Base-by-base conservation (phyloP, 2,113 vertebrate species). In the Triplophysa dalaica region DNA sequence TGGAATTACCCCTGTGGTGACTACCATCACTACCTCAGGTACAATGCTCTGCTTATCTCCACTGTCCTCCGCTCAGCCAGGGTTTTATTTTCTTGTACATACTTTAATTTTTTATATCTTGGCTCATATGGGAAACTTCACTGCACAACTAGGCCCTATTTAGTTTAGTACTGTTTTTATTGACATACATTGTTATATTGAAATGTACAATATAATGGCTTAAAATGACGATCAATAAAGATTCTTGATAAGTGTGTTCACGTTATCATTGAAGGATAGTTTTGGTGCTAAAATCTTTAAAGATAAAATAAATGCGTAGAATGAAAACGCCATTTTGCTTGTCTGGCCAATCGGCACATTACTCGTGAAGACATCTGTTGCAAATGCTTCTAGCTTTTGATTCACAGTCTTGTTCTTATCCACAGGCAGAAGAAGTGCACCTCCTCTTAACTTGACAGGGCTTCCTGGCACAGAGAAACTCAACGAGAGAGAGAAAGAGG, bases 401-500 rank as follows among this genome's bases (percentile, higher is more conserved):
- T 41, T 29, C 22, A 38, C 33, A 38, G 33, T 77, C 54, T 80
- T 29, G 75, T 65, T 73, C 8, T 26, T 21, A 21, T 56, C 45
- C 65, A 9, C 91, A 93, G 97, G 97, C 29, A 92, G 98, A 84
- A 91, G 97, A 62, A 98, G 96, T 0, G 97, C 97, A 24, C 97
- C 97, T 0, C 97, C 97, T 0, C 90, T 99, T 85, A 98, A 99
- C 91, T 92, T 99, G 86, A 99, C 98, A 0, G 98, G 98, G 60
- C 94, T 99, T 56, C 98, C 98, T 1, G 98, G 97, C 54, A 99
- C 97, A 0, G 98, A 99, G 91, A 99, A 99, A 62, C 95, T 99
- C 60, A 96, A 98, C 5, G 96, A 98, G 84, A 94, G 94, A 69
- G 98, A 99, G 90, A 99, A 98, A 88, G 98, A 99, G 97, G 98